Percentiles rank a stretch among this genome's conserved stretches.
Evolutionary conservation across 2,888 invertebrate species (phyloP).

Genomic region (Polydrusus tereticollis): DNA sequence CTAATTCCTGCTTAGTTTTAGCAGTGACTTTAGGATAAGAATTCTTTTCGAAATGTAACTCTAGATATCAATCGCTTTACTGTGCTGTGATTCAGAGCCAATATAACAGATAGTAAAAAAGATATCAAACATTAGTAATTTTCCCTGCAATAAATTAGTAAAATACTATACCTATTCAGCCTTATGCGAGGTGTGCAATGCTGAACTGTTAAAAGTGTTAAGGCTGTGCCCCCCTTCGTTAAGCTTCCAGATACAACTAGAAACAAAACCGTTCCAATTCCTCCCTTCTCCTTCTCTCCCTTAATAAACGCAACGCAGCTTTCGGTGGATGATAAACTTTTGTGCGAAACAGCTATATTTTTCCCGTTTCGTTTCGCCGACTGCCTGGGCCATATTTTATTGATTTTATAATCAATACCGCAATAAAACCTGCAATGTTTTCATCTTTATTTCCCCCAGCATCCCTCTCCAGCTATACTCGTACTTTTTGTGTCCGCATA

Average conservation of each 20-base stretch:
- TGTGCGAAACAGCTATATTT: slow-evolving; percentile 65
- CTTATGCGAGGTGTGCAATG: too few relatives aligned
- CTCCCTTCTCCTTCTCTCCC: background rate
- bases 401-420: slow-evolving; percentile 71
- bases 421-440: slow-evolving; percentile 70
- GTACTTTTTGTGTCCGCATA: slow-evolving; percentile 47
- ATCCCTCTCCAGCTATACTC: slow-evolving; percentile 57
- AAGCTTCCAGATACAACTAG: background rate
- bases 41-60: too few relatives aligned
- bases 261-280: background rate
- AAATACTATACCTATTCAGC: too few relatives aligned
- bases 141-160: too few relatives aligned
- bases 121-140: too few relatives aligned
- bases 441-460: slow-evolving; percentile 68
- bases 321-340: slow-evolving; percentile 44
- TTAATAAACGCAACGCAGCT: slow-evolving; percentile 15
- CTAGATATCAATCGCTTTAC: too few relatives aligned
- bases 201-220: too few relatives aligned
- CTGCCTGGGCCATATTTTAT: slow-evolving; percentile 67
- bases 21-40: too few relatives aligned
- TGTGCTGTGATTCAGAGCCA: too few relatives aligned
- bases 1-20: too few relatives aligned
- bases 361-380: slow-evolving; percentile 64
- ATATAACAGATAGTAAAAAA: too few relatives aligned
- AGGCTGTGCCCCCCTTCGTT: too few relatives aligned